phyloP scores from a whole-genome alignment of 2,888 invertebrate species.

The Sminthurinus aureus region DNA sequence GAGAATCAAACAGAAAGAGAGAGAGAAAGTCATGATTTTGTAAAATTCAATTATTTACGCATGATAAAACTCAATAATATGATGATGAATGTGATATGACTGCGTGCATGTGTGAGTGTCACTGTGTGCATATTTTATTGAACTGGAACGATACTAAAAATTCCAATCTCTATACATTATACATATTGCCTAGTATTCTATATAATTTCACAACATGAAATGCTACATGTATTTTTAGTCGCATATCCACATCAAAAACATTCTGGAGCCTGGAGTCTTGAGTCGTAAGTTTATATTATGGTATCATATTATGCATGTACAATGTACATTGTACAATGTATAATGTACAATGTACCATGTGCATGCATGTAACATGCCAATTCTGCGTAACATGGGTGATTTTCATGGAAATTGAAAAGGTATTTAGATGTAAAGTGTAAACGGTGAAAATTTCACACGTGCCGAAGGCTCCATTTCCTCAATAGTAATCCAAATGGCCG shows the following conservation, averaged over 20 bases:
- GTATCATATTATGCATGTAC: too few species aligned
- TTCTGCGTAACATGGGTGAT: slow-evolving; percentile 12
- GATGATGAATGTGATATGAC: neutral
- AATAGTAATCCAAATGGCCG: slow-evolving; percentile 33
- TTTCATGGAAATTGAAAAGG: slow-evolving; percentile 39
- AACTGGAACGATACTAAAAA: neutral
- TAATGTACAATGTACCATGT: too few species aligned
- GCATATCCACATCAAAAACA: too few species aligned
- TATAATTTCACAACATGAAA: too few species aligned
- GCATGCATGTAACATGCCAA: too few species aligned
- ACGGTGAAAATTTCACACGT: slow-evolving; percentile 13
- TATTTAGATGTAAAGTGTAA: slow-evolving; percentile 38
- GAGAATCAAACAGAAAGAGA: neutral
- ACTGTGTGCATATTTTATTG: neutral
- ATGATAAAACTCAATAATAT: neutral
- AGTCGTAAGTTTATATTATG: too few species aligned
- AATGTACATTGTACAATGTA: too few species aligned
- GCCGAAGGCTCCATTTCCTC: slow-evolving; percentile 38
- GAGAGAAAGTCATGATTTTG: neutral
- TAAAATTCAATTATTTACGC: neutral
- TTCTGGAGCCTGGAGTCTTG: too few species aligned
- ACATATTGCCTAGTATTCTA: too few species aligned
- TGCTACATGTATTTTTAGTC: too few species aligned
- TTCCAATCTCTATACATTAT: too few species aligned
- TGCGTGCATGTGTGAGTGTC: neutral